Base-by-base conservation (phyloP, 2,797 vertebrate genomes). In the Scleropages formosus region DNA sequence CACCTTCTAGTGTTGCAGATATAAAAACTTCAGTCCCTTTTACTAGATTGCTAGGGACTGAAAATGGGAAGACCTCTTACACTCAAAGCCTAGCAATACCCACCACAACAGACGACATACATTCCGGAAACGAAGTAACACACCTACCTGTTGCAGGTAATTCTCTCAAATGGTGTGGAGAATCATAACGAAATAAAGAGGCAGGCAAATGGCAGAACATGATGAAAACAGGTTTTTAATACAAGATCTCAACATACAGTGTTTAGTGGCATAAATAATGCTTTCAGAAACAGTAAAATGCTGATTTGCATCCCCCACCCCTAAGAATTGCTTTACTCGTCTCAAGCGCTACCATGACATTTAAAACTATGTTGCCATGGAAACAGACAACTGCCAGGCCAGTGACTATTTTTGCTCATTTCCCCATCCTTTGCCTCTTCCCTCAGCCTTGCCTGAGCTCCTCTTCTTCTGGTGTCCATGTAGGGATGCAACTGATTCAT, bases 211-310 rank as follows among this genome's bases (percentile, higher is more conserved):
- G 22, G 84, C 82, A 86, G 85, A 84, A 83, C 84, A 88, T 88
- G 89, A 89, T 90, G 89, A 91, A 82, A 87, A 89, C 86, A 89
- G 83, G 87, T 84, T 81, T 84, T 88, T 86, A 88, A 89, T 88
- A 88, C 87, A 87, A 89, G 87, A 88, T 82, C 87, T 86, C 84
- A 83, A 81, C 87, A 82, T 88, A 87, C 86, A 86, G 88, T 88
- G 87, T 88, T 83, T 87, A 85, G 82, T 80, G 82, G 85, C 88
- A 88, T 85, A 85, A 88, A 86, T 80, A 73, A 82, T 72, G 70
- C 53, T 72, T 24, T 72, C 56, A 80, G 78, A 75, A 46, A 75
- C 51, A 58, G 53, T 53, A 75, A 67, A 75, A 39, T 27, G 61
- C 27, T 67, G 56, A 59, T 24, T 26, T 60, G 39, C 65, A 49